Percentiles rank a stretch among this genome's conserved stretches.
Evolutionary conservation across 2,888 invertebrate species (phyloP).

Genomic region (Standfussiana lucernea): DNA sequence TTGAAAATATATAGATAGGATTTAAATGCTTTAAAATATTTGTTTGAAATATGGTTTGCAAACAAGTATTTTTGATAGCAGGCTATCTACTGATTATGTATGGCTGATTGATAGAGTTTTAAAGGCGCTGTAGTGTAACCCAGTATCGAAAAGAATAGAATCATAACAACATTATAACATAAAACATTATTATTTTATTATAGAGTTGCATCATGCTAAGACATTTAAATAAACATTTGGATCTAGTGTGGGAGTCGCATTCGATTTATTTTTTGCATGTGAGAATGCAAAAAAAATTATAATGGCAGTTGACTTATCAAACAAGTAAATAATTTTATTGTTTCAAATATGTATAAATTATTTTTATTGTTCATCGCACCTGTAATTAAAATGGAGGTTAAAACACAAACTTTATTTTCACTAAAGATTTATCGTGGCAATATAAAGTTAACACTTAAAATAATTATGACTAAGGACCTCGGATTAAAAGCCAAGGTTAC

Average conservation of each 20-base stretch:
- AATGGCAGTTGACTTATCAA: slow-evolving; percentile 12
- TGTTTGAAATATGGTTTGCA: too few relatives aligned
- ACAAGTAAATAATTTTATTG: slow-evolving; percentile 17
- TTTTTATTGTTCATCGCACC: slow-evolving; percentile 30
- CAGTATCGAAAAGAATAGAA: not conserved
- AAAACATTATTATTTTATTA: not conserved
- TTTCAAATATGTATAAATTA: not conserved
- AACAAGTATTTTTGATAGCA: too few relatives aligned
- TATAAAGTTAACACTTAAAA: slow-evolving; percentile 57
- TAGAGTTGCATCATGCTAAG: not conserved
- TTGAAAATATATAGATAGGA: too few relatives aligned
- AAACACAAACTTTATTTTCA: slow-evolving; percentile 34
- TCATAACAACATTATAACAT: not conserved
- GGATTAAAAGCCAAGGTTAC: slow-evolving; percentile 59
- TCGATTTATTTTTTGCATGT: slow-evolving; percentile 8
- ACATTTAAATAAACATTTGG: slow-evolving; percentile 15
- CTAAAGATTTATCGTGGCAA: slow-evolving; percentile 52
- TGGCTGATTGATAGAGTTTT: not conserved
- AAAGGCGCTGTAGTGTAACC: not conserved
- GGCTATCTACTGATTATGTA: too few relatives aligned
- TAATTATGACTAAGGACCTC: slow-evolving; percentile 62
- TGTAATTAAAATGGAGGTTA: slow-evolving; percentile 52
- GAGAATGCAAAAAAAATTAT: too few relatives aligned
- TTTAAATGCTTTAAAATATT: too few relatives aligned
- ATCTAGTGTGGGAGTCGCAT: slow-evolving; percentile 24